These are phyloP conservation scores for Palloptera scutellata DNA, from an alignment of 2,888 invertebrate genomes.

Conservation along the genomic window DNA sequence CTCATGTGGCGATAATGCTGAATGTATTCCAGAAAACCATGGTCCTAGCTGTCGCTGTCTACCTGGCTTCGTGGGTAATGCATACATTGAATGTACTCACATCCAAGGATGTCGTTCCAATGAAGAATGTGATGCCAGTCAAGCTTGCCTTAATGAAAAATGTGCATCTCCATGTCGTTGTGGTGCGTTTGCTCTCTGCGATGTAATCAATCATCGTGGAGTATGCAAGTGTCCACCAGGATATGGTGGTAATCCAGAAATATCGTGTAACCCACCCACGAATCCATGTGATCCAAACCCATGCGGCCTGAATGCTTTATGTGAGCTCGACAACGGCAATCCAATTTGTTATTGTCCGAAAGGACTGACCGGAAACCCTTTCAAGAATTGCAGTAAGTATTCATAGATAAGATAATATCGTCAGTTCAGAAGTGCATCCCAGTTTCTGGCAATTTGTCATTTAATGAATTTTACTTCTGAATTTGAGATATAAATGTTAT, in stretches of 20 bases:
- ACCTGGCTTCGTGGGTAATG: constrained; percentile 78
- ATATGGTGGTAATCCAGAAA: constrained; percentile 79
- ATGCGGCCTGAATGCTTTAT: constrained; percentile 86
- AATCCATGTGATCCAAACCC: constrained; percentile 86
- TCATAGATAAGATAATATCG: not conserved
- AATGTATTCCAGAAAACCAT: constrained; percentile 79
- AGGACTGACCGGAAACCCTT: constrained; percentile 90
- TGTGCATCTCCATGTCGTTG: constrained; percentile 82
- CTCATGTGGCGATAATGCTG: constrained; percentile 83
- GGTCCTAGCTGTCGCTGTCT: constrained; percentile 79
- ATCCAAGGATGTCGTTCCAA: constrained; percentile 77
- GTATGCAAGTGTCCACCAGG: constrained; percentile 84
- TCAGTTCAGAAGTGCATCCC: not conserved
- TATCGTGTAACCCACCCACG: constrained; percentile 76
- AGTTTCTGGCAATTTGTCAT: not conserved
- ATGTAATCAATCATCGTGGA: constrained; percentile 80
- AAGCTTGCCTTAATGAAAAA: constrained; percentile 80
- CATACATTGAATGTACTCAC: constrained; percentile 74
- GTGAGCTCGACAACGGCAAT: constrained; percentile 84
- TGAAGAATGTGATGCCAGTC: constrained; percentile 75
- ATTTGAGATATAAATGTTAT: not conserved
- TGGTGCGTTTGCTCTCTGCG: constrained; percentile 82
- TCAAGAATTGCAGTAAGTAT: constrained; percentile 87
- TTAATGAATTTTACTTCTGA: not conserved
- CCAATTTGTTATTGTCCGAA: constrained; percentile 91